Base-by-base conservation (phyloP, 2,888 invertebrate genomes). In the Dermolepida albohirtum region DNA sequence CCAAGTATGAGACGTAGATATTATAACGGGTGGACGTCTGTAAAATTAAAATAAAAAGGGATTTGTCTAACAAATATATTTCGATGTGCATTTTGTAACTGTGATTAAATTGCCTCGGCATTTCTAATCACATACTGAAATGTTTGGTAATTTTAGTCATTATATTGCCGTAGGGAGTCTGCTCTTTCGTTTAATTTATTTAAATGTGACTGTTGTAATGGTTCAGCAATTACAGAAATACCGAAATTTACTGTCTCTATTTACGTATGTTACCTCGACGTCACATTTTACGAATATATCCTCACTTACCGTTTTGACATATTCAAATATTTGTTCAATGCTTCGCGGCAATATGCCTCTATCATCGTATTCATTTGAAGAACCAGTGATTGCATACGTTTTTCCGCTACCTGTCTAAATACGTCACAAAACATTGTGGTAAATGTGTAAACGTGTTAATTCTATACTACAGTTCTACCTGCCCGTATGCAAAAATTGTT, bases 401-500 rank as follows among this genome's bases (percentile, higher is more conserved):
- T 87, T 87, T 5, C 87, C 87, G 76, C 86, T 87, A 43, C 87
- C 87, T 11, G 87, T 87, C 85, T 87, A 74, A 34, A 75, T 76
- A 73, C 39, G 40, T 49, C n/a, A 16, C 12, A 66, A 54, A 67
- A 49, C 41, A 44, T 11, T 12, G 44, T 57, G 50, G 41, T 16
- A 55, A 40, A n/a, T 55, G 47, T 29, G 14, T 51, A 11, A 47
- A 29, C 8, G 16, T 47, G 10, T 7, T 29, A 8, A 40, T 5
- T 55, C 12, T 41, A 17, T 5, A 43, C 7, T 0, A 16, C 12
- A 11, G 22, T 22, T 57, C 77, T 80, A 86, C 86, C 82, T 86
- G 87, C 8, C 87, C 87, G 71, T 87, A 87, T 1, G 86, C 86
- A 76, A 87, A 86, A 67, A 87, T 84, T 1, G 87, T 86, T 17